Conservation (phyloP, 2,797 vertebrate genomes). For the Neoniphon sammara region DNA sequence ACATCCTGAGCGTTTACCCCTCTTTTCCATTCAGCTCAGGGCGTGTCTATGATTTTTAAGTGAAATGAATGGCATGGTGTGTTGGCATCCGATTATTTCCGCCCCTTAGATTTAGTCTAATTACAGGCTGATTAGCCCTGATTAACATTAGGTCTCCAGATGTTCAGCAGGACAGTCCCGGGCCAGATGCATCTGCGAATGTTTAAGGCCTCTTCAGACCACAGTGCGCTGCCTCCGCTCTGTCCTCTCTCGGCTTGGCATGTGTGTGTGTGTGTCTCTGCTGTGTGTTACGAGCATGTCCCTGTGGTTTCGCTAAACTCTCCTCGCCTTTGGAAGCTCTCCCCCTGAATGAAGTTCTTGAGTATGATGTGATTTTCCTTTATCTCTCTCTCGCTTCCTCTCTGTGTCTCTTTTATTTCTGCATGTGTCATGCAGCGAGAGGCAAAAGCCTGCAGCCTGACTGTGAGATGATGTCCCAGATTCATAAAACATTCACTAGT, state of each 20-base stretch:
- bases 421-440: conserved; percentile 74
- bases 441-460: conserved; percentile 77
- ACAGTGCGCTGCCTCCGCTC: conserved; percentile 49
- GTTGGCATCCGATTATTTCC: conserved; percentile 2
- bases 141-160: conserved; percentile 71
- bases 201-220: conserved; percentile 52
- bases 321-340: conserved; percentile 57
- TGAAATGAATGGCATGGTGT: neutral
- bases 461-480: conserved; percentile 83
- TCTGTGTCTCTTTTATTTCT: conserved; percentile 70
- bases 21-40: neutral
- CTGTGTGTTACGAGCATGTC: conserved; percentile 66
- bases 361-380: conserved; percentile 67
- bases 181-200: conserved; percentile 63
- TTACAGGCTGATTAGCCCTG: conserved; percentile 62
- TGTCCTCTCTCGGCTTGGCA: conserved; percentile 50
- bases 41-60: conserved; percentile 12
- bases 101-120: conserved; percentile 39
- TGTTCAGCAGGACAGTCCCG: conserved; percentile 59
- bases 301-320: conserved; percentile 56
- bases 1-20: conserved; percentile 47
- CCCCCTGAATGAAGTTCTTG: conserved; percentile 64
- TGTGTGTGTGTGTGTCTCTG: conserved; percentile 39
- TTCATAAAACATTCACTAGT: conserved; percentile 85
- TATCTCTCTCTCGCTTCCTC: conserved; percentile 52